Conservation (phyloP, 2,888 invertebrate genomes). For the Tortricodes alternella region DNA sequence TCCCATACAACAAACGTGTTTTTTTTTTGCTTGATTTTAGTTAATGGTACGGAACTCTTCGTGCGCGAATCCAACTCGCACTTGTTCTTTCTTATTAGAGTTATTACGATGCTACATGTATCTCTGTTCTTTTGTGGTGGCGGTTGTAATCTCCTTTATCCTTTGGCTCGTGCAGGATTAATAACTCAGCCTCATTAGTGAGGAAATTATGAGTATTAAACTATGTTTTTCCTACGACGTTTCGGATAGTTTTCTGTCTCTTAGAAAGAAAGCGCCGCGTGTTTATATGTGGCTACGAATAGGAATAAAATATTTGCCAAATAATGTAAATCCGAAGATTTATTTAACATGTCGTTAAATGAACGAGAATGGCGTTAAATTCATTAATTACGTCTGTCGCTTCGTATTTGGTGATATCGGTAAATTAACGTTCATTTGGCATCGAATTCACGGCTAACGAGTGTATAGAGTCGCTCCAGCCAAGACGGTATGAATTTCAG, state of each 20-base stretch:
- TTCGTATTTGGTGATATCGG: constrained; percentile 5
- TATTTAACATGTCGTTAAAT: too few species aligned
- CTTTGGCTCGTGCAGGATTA: constrained; percentile 14
- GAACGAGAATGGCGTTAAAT: background rate
- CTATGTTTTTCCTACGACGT: too few species aligned
- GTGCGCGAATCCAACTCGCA: background rate
- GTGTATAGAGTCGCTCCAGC: constrained; percentile 6
- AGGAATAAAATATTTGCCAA: too few species aligned
- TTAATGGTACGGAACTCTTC: too few species aligned
- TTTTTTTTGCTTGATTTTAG: too few species aligned
- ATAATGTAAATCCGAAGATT: background rate
- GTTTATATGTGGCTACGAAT: too few species aligned
- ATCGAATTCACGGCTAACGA: constrained; percentile 18
- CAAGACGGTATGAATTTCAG: constrained; percentile 12
- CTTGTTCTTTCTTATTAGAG: background rate
- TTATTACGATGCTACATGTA: background rate
- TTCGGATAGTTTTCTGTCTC: too few species aligned
- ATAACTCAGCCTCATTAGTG: too few species aligned
- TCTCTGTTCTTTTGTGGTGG: background rate
- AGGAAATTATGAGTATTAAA: too few species aligned
- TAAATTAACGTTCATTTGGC: constrained; percentile 15
- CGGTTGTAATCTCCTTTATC: constrained; percentile 13
- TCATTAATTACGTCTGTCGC: background rate
- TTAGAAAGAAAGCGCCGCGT: too few species aligned
- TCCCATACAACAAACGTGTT: too few species aligned